A percentile compares a stretch with the other conserved stretches of the same genome.
Evolutionary conservation across 2,888 invertebrate species (phyloP).

Genomic region (Tenthredo mesomela): DNA sequence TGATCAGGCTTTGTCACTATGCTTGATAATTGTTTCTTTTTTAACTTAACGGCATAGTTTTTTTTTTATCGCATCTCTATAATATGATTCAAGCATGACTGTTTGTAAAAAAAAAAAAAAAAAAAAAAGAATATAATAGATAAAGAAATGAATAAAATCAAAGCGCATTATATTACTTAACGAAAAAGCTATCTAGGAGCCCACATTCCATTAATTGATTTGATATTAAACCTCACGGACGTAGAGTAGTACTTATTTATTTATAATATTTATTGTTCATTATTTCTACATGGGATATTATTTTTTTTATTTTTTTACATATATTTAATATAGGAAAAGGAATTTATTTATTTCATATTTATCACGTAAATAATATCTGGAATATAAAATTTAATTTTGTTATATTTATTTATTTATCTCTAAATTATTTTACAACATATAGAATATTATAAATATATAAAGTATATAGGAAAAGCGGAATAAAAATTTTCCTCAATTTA

Average conservation of each 20-base stretch:
- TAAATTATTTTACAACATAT: no score
- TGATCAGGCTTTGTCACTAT: neutral
- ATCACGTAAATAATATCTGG: neutral
- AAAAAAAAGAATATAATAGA: no score
- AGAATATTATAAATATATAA: no score
- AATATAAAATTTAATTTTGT: no score
- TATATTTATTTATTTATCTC: no score
- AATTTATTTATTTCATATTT: constrained; percentile 1
- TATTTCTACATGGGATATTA: neutral
- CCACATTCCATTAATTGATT: neutral
- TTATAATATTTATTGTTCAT: constrained; percentile 2
- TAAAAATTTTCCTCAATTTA: neutral
- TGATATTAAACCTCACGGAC: neutral
- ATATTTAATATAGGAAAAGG: neutral
- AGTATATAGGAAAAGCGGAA: neutral
- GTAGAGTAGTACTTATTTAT: neutral
- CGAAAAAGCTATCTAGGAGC: neutral
- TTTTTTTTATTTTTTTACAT: neutral
- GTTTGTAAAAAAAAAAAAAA: neutral
- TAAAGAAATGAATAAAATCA: neutral
- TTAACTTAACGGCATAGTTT: neutral
- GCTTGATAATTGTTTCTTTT: neutral
- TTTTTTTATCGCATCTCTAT: neutral
- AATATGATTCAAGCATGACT: constrained; percentile 21
- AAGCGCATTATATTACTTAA: neutral